Conservation (phyloP, 2,113 vertebrate genomes). For the Clarias gariepinus region DNA sequence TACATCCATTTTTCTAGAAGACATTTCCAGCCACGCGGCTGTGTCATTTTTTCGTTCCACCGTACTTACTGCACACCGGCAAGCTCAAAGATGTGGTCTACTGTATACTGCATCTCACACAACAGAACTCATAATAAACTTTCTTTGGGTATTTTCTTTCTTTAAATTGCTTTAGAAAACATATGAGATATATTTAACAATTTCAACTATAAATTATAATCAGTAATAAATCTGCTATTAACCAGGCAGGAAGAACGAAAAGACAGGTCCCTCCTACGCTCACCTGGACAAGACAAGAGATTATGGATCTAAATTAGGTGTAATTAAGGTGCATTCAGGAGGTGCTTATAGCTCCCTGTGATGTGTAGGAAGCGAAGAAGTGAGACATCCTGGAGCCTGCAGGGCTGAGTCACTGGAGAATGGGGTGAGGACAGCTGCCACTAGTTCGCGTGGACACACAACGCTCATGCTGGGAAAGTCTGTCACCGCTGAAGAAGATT, state of each 20-base stretch:
- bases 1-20: neutral
- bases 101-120: neutral
- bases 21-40: neutral
- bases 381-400: constrained; percentile 53
- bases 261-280: neutral
- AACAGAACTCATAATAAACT: neutral
- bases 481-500: constrained; percentile 53
- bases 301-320: constrained; percentile 53
- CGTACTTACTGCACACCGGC: neutral
- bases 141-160: neutral
- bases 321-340: constrained; percentile 49
- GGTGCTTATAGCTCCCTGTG: constrained; percentile 44
- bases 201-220: constrained; percentile 19
- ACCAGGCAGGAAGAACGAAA: constrained; percentile 7
- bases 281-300: constrained; percentile 15
- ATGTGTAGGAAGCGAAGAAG: constrained; percentile 52
- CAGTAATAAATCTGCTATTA: constrained; percentile 9
- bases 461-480: constrained; percentile 48
- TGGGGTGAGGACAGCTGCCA: constrained; percentile 55
- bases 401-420: constrained; percentile 35
- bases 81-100: neutral
- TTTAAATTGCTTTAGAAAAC: neutral
- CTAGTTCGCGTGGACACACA: constrained; percentile 41
- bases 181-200: neutral
- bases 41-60: neutral